A percentile compares a stretch with the other conserved stretches of the same genome.
These are phyloP conservation scores for Sipha maydis DNA, from an alignment of 2,888 invertebrate genomes.

Conservation along the genomic window DNA sequence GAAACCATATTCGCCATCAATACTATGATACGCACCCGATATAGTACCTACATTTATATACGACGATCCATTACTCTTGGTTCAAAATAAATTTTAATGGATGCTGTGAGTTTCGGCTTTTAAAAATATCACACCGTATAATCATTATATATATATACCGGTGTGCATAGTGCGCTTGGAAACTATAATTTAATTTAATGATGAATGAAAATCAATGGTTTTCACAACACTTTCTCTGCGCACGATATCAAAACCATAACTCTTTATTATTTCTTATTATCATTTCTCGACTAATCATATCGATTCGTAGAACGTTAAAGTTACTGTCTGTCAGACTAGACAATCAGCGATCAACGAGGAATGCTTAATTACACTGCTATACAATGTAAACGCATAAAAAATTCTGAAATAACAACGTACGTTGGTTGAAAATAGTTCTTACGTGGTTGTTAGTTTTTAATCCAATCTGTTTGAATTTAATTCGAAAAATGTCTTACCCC, in stretches of 20 bases:
- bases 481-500: too few species aligned
- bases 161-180: not conserved
- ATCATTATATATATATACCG: not conserved
- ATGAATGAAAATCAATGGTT: conserved; percentile 50
- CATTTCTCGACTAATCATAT: not conserved
- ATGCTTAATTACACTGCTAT: too few species aligned
- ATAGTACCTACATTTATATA: not conserved
- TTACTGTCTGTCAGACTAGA: not conserved
- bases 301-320: not conserved
- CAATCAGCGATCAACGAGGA: not conserved
- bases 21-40: not conserved
- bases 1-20: not conserved
- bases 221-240: conserved; percentile 38
- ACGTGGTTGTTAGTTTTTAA: too few species aligned
- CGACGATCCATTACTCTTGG: not conserved
- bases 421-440: too few species aligned
- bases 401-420: too few species aligned
- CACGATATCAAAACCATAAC: conserved; percentile 33
- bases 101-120: not conserved
- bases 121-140: not conserved
- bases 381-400: too few species aligned
- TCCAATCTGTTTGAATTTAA: too few species aligned
- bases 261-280: not conserved
- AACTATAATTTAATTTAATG: conserved; percentile 54
- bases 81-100: conserved; percentile 15